Evolutionary conservation across 2,113 vertebrate genomes (phyloP), one percentile per base, ranked within the genome.

Genomic region (Strix aluco): DNA sequence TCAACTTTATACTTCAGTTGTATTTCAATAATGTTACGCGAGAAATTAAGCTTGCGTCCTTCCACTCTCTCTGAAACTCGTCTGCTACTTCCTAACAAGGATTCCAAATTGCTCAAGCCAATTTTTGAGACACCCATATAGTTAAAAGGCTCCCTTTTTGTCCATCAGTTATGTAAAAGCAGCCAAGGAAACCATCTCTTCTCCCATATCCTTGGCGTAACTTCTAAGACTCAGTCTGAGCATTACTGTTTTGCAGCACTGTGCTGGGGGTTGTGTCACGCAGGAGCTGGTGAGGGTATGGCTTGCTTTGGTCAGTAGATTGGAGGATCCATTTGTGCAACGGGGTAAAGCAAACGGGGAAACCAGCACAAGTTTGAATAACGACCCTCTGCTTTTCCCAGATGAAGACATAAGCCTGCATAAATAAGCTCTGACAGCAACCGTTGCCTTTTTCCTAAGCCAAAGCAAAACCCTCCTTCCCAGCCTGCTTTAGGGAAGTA

Each of bases 161-260:
- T 49, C 81, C 22, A 19, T 61, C 72, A 71, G 0, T 88, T 88
- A 62, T 34, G 30, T 30, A 80, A 96, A 84, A 80, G 11, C 73
- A 88, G 46, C 21, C 62, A 63, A 89, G 55, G 63, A 88, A 81
- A 71, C 27, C 44, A 59, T 12, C 32, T 71, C 38, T 47, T 73
- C 57, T 91, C 52, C 30, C 27, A 2, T 58, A 42, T 22, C 32
- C 6, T 79, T 49, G 61, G 34, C 0, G 0, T 44, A 66, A 55
- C 21, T 71, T 62, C 44, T 21, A 44, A 26, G 46, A 6, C 38
- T 74, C 29, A 15, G 17, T 20, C 69, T 75, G 59, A 81, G 34
- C 2, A 0, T 82, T 20, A 8, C 6, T 23, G 5, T 40, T 91
- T 20, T 51, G 49, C 58, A 70, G 61, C 20, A 6, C 0, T 0